Evolutionary conservation across 53 echinoderm and acorn worm species (phyloP).

Genomic region (Echinarachnius parma): DNA sequence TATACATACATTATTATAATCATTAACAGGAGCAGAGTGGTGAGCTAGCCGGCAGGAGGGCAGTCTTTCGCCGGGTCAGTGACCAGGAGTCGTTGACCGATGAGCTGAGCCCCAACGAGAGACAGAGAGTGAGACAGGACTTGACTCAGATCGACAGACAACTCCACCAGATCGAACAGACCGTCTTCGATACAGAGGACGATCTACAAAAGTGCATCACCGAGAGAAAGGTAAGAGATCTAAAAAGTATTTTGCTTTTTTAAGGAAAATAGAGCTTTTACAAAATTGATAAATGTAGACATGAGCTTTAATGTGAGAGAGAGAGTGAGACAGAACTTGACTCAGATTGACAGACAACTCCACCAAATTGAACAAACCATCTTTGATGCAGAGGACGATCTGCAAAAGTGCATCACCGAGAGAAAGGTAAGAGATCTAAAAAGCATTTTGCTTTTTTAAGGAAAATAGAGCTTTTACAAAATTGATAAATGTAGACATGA

Average conservation of each 20-base stretch:
- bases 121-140: conserved; percentile 51
- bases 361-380: conserved; percentile 51
- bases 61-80: conserved; percentile 21
- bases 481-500: conserved; percentile 54
- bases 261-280: no score
- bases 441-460: not conserved
- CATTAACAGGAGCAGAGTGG: conserved; percentile 11
- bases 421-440: conserved; percentile 48
- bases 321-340: conserved; percentile 51
- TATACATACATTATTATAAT: no score
- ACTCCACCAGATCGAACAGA: conserved; percentile 50
- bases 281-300: no score
- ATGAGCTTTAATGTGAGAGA: conserved; percentile 65
- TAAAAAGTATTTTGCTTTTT: not conserved
- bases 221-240: conserved; percentile 56
- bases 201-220: conserved; percentile 55
- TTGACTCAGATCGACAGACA: conserved; percentile 55
- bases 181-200: conserved; percentile 47
- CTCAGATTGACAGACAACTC: conserved; percentile 53
- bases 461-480: no score
- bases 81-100: conserved; percentile 23
- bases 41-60: conserved; percentile 20
- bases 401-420: conserved; percentile 55
- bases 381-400: conserved; percentile 45
- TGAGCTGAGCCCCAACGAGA: conserved; percentile 65